phyloP scores from a whole-genome alignment of 1,140 invertebrate genomes.

The Aphaenogaster ashmeadi region DNA sequence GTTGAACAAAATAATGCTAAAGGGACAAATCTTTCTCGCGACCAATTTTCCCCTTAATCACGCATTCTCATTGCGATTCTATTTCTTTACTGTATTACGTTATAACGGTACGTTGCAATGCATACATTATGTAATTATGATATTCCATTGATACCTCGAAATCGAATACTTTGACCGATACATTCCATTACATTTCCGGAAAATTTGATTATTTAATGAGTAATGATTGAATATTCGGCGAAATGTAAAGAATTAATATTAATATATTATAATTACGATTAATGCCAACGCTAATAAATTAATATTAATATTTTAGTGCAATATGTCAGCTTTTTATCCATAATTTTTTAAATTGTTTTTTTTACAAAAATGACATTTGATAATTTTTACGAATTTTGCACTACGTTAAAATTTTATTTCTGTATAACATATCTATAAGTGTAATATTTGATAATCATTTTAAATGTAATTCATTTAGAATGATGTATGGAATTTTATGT shows the following conservation, averaged over 20 bases:
- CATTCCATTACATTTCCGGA: neutral
- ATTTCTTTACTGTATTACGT: neutral
- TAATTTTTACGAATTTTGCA: neutral
- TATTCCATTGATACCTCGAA: neutral
- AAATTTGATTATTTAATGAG: neutral
- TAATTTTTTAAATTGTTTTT: neutral
- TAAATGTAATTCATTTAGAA: neutral
- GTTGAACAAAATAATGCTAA: neutral
- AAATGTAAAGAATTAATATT: conserved; percentile 2
- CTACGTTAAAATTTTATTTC: neutral
- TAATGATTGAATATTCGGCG: neutral
- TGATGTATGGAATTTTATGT: neutral
- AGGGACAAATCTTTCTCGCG: neutral
- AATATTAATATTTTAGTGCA: neutral
- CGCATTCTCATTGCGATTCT: neutral
- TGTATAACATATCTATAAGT: neutral
- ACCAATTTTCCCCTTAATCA: neutral
- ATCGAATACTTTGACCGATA: neutral
- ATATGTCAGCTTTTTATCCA: neutral
- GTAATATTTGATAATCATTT: neutral
- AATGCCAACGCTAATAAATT: conserved; percentile 5
- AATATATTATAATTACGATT: neutral
- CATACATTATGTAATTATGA: neutral
- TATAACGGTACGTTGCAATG: neutral
- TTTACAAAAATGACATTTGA: neutral